These are phyloP conservation scores for Lytechinus variegatus DNA, from an alignment of 35 echinoderm and acorn worm species.

Conservation along the genomic window DNA sequence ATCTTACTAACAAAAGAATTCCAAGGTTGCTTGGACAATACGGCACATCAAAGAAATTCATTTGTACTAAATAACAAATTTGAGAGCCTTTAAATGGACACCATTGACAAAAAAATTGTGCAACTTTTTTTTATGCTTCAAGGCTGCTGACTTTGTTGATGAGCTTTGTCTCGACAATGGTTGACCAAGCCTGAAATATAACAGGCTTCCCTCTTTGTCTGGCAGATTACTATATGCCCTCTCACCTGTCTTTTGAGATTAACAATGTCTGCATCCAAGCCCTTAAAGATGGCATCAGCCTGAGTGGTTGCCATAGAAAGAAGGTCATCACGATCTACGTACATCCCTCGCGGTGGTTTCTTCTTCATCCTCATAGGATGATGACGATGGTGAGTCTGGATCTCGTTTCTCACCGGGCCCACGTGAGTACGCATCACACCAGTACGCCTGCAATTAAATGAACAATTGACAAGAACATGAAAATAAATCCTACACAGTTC, in stretches of 20 bases:
- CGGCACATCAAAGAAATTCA: too few species aligned
- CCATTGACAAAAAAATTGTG: too few species aligned
- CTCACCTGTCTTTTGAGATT: conserved; percentile 90
- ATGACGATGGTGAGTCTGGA: conserved; percentile 69
- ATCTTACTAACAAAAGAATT: too few species aligned
- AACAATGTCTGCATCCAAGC: conserved; percentile 84
- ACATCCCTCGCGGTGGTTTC: conserved; percentile 93
- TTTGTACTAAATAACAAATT: too few species aligned
- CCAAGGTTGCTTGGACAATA: too few species aligned
- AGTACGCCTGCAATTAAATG: conserved; percentile 64
- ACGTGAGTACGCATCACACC: conserved; percentile 94
- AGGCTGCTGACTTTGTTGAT: too few species aligned
- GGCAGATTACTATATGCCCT: not conserved
- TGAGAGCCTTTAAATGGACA: too few species aligned
- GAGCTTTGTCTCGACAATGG: too few species aligned
- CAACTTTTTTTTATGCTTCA: too few species aligned
- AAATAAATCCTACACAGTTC: too few species aligned
- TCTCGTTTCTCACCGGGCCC: conserved; percentile 91
- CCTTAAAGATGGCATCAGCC: conserved; percentile 87
- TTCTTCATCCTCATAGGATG: conserved; percentile 78
- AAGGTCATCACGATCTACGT: conserved; percentile 88
- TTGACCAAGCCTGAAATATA: not conserved
- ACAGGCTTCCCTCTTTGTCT: not conserved
- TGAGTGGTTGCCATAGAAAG: conserved; percentile 82
- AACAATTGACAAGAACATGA: too few species aligned